Conservation (phyloP, 2,888 invertebrate genomes). For the Ormyrus labotus region DNA sequence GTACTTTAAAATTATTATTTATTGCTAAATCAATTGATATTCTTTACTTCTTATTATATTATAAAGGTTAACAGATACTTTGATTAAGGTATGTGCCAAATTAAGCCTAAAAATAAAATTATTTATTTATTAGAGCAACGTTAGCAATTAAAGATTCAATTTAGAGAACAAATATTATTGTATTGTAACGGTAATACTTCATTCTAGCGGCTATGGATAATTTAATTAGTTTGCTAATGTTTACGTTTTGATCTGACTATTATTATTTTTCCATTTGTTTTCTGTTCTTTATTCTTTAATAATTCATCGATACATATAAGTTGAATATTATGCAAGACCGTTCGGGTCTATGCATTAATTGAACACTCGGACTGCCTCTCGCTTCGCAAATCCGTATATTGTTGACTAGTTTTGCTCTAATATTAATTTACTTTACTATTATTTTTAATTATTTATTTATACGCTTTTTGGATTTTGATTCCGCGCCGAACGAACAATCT, state of each 20-base stretch:
- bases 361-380: conserved; percentile 54
- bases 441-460: conserved; percentile 24
- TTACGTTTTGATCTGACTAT: conserved; percentile 50
- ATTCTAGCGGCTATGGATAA: conserved; percentile 40
- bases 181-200: conserved; percentile 31
- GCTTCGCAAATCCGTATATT: conserved; percentile 42
- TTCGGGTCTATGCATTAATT: conserved; percentile 46
- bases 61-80: not conserved
- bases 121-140: not conserved
- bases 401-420: conserved; percentile 56
- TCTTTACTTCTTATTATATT: not conserved
- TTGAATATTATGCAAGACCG: conserved; percentile 36
- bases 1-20: too few species aligned
- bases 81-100: not conserved
- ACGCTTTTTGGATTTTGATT: conserved; percentile 43
- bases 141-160: conserved; percentile 15
- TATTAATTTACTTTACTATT: conserved; percentile 35
- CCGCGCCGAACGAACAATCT: conserved; percentile 44
- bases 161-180: conserved; percentile 24
- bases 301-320: conserved; percentile 38
- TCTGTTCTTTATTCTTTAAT: conserved; percentile 1
- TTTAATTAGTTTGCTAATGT: conserved; percentile 40
- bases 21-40: too few species aligned
- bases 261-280: conserved; percentile 16
- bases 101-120: not conserved